Base-by-base conservation (phyloP, 2,888 invertebrate genomes). In the Stenoptilia bipunctidactyla region DNA sequence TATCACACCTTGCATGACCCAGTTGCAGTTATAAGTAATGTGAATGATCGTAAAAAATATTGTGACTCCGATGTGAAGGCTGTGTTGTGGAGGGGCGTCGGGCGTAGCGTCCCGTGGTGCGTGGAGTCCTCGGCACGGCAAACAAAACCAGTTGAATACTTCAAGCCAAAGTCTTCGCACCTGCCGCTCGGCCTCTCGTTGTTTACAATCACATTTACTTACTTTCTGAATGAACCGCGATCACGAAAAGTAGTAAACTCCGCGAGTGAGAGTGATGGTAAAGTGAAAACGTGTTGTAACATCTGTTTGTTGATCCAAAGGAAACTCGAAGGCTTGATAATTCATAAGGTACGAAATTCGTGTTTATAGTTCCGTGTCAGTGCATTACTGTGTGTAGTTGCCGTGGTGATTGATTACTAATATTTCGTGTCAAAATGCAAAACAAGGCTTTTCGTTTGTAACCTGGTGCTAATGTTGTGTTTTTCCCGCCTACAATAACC, bases 61-160 rank as follows among this genome's bases (percentile, higher is more conserved):
- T 4, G 30, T 30, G 30, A 9, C 20, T 20, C 20, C 20, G 20
- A 8, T 8, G 2, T 30, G 30, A 30, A 30, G 30, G 30, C 30
- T 30, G 30, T 20, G 20, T 3, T 12, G 4, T 30, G 30, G 30
- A n/a, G 30, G 30, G 30, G 30, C 30, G n/a, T 25, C n/a, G n/a
- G n/a, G n/a, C n/a, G n/a, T n/a, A 20, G 20, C 42, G 40, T 34
- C 38, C 36, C 58, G 61, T 53, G 52, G 54, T 55, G n/a, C 50
- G 50, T 55, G 48, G 52, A 52, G 55, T 51, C 48, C 48, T 13
- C 52, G 52, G 52, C 48, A 50, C 46, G 41, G 47, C 52, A 57
- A 64, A n/a, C n/a, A n/a, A n/a, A n/a, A 70, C 70, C 72, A 80
- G 80, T 80, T 61, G 63, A 51, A 53, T 50, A 42, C 43, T 51